Evolutionary conservation across 2,797 vertebrate species (phyloP).

Genomic region (Cyclopterus lumpus): DNA sequence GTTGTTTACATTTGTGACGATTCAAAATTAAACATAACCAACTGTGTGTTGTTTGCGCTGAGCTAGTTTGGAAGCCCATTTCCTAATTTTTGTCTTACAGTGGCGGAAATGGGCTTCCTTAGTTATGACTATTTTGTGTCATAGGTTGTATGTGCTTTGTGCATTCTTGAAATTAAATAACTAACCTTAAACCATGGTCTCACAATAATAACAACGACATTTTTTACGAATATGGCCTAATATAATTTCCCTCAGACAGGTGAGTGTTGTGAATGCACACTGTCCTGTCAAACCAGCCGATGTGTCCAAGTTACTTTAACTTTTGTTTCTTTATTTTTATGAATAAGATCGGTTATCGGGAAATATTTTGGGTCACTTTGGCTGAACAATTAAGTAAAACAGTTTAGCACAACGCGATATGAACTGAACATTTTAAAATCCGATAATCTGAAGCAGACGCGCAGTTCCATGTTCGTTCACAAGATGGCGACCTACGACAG

Average conservation of each 20-base stretch:
- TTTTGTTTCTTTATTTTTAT: background rate
- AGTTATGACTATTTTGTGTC: background rate
- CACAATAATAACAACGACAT: background rate
- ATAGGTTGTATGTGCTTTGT: background rate
- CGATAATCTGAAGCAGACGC: too few relatives aligned
- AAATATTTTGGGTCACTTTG: background rate
- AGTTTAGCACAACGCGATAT: background rate
- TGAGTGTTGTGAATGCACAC: too few relatives aligned
- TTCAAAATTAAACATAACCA: background rate
- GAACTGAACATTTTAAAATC: background rate
- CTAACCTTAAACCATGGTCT: background rate
- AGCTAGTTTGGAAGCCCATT: too few relatives aligned
- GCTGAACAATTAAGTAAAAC: background rate
- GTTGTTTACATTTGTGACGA: background rate
- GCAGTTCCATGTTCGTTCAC: conserved; percentile 20
- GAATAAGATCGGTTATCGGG: background rate
- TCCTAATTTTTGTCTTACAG: too few relatives aligned
- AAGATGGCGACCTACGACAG: conserved; percentile 19
- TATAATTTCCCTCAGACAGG: too few relatives aligned
- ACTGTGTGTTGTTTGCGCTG: background rate
- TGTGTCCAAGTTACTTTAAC: too few relatives aligned
- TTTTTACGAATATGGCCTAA: too few relatives aligned
- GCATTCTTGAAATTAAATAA: background rate
- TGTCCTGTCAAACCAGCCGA: too few relatives aligned
- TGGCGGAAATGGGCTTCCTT: too few relatives aligned